These are phyloP conservation scores for Maccullochella peelii DNA, from an alignment of 2,113 vertebrate genomes.

Conservation along the genomic window DNA sequence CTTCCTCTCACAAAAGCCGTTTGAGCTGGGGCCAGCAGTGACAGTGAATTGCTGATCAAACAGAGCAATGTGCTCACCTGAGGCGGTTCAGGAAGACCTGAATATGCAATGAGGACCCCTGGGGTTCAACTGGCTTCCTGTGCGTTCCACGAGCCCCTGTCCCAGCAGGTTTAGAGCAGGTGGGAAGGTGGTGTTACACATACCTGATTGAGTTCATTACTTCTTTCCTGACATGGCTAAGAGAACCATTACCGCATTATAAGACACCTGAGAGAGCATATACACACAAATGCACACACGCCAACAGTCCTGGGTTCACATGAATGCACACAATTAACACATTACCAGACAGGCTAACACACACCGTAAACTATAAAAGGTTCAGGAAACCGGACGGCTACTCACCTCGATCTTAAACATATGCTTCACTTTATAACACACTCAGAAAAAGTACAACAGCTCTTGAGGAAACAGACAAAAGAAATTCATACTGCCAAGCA, in stretches of 20 bases:
- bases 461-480: conserved; percentile 6
- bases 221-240: conserved; percentile 42
- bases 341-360: conserved; percentile 12
- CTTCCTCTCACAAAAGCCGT: conserved; percentile 39
- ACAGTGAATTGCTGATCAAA: conserved; percentile 47
- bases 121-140: conserved; percentile 47
- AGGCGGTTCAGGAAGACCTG: conserved; percentile 56
- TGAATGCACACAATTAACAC: conserved; percentile 47
- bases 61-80: conserved; percentile 33
- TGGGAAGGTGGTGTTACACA: conserved; percentile 61
- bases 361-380: background rate
- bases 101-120: conserved; percentile 56
- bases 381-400: background rate
- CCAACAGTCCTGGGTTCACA: conserved; percentile 21
- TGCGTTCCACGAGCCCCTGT: conserved; percentile 57
- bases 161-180: conserved; percentile 70
- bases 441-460: background rate
- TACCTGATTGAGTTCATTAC: conserved; percentile 73
- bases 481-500: background rate
- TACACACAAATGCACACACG: conserved; percentile 21
- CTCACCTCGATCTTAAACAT: background rate
- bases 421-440: background rate
- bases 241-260: conserved; percentile 58
- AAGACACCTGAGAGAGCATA: conserved; percentile 57
- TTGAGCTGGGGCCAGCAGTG: conserved; percentile 55